phyloP scores from a whole-genome alignment of 2,113 vertebrate species.

The Lycocorax pyrrhopterus region DNA sequence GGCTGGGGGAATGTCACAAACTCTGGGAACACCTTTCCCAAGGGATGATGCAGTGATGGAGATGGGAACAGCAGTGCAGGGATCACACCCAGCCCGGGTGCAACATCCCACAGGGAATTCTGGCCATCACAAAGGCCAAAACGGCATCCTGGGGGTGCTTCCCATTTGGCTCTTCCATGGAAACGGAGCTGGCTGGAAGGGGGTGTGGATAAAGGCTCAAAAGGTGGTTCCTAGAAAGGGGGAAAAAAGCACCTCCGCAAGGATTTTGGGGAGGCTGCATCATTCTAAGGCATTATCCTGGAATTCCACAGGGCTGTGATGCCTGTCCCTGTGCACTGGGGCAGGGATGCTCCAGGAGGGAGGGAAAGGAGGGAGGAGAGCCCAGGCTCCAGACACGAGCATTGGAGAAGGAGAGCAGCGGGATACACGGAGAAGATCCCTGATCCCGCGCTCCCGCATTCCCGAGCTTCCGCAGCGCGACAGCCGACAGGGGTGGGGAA shows the following conservation, averaged over 20 bases:
- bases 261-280: neutral
- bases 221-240: neutral
- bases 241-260: fast-evolving
- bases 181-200: neutral
- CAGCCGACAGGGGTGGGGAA: neutral
- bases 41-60: neutral
- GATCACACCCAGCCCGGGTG: fast-evolving
- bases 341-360: neutral
- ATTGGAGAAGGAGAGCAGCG: fast-evolving
- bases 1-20: neutral
- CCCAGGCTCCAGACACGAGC: fast-evolving
- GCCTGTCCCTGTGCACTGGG: neutral
- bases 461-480: fast-evolving
- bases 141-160: neutral
- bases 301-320: neutral
- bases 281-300: neutral
- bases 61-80: fast-evolving
- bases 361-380: neutral
- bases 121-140: neutral
- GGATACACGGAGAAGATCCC: neutral
- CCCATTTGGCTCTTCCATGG: fast-evolving
- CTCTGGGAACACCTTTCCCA: neutral
- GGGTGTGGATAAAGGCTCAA: neutral
- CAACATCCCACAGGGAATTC: neutral
- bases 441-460: fast-evolving